These are phyloP conservation scores for Gastrophryne carolinensis DNA, from an alignment of 2,797 vertebrate genomes.

Conservation along the genomic window DNA sequence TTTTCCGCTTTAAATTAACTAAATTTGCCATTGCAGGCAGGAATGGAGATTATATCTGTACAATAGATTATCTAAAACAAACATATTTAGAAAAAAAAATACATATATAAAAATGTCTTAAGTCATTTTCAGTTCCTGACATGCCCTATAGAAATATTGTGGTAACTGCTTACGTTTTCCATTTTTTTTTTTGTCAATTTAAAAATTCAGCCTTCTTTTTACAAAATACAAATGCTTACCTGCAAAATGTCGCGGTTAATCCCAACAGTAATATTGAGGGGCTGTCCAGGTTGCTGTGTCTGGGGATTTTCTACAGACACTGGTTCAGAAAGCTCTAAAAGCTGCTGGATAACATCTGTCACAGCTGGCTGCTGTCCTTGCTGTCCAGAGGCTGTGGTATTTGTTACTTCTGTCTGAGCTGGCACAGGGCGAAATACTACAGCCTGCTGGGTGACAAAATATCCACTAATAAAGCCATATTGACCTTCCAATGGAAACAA, in stretches of 20 bases:
- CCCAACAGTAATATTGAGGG: conserved; percentile 85
- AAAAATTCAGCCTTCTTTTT: not conserved
- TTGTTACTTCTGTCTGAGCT: conserved; percentile 68
- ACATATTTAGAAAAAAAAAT: too few relatives aligned
- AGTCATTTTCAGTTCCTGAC: too few relatives aligned
- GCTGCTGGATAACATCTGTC: conserved; percentile 95
- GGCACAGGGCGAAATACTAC: conserved; percentile 68
- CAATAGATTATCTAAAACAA: too few relatives aligned
- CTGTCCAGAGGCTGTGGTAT: conserved; percentile 57
- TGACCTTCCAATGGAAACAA: not conserved
- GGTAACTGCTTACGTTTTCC: too few relatives aligned
- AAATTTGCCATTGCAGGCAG: too few relatives aligned
- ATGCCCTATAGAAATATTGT: too few relatives aligned
- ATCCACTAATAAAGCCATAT: not conserved
- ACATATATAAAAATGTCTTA: too few relatives aligned
- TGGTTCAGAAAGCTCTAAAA: conserved; percentile 92
- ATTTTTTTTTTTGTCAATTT: not conserved
- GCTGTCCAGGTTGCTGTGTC: conserved; percentile 74
- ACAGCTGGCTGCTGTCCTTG: conserved; percentile 74
- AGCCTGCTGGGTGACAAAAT: conserved; percentile 57
- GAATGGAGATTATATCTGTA: too few relatives aligned
- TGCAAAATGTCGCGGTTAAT: conserved; percentile 96
- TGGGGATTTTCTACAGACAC: conserved; percentile 80
- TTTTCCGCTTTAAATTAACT: too few relatives aligned
- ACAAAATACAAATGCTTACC: conserved; percentile 65